These are phyloP conservation scores for Muntiacus reevesi DNA, from an alignment of 2,113 vertebrate species.

Conservation along the genomic window DNA sequence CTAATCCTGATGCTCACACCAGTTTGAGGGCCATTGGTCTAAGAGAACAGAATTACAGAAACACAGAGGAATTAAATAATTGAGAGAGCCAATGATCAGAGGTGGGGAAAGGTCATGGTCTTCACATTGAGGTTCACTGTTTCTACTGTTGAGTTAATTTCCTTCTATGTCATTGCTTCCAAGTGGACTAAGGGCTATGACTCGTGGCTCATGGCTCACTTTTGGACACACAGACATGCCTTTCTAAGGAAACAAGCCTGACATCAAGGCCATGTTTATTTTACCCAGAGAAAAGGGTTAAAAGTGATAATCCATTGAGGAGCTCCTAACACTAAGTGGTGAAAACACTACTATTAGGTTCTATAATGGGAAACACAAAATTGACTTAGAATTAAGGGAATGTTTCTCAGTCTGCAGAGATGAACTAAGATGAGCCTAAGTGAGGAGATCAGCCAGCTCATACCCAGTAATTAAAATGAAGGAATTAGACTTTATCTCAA, in stretches of 20 bases:
- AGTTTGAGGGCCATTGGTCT: neutral
- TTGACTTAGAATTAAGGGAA: neutral
- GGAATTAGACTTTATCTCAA: neutral
- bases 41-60: neutral
- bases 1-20: neutral
- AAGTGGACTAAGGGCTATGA: neutral
- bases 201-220: neutral
- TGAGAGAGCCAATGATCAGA: neutral
- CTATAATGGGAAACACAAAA: fast-evolving
- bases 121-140: neutral
- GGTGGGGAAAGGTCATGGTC: neutral
- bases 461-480: neutral
- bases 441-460: neutral
- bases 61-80: neutral
- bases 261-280: neutral
- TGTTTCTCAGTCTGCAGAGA: neutral
- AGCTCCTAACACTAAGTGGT: neutral
- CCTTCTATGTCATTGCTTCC: neutral
- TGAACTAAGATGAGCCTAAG: neutral
- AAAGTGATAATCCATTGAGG: neutral
- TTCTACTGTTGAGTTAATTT: neutral
- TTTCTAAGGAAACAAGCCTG: neutral
- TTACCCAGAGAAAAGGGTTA: neutral
- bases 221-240: neutral
- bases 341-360: neutral